These are phyloP conservation scores for Campopleginae sp. DNA, from an alignment of 2,888 invertebrate species.

Conservation along the genomic window DNA sequence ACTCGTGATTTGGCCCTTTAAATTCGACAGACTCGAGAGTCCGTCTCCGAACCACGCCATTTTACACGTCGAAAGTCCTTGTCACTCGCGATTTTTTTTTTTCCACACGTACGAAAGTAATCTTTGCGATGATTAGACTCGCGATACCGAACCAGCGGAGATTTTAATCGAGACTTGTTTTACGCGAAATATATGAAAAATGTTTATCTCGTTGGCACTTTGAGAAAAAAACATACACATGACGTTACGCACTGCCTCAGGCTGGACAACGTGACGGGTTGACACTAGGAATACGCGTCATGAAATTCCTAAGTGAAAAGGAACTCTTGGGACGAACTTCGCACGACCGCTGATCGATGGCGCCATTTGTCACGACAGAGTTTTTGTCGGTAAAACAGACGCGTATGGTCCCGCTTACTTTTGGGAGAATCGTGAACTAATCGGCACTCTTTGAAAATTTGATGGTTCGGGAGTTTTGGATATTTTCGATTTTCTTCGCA, in stretches of 20 bases:
- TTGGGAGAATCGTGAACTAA: neutral
- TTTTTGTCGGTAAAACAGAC: neutral
- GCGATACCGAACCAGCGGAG: conserved; percentile 27
- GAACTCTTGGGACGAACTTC: conserved; percentile 12
- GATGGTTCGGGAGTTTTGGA: neutral
- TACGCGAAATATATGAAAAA: conserved; percentile 38
- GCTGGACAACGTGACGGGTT: conserved; percentile 63
- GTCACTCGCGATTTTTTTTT: conserved; percentile 44
- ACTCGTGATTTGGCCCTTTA: conserved; percentile 95
- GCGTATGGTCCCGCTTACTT: neutral
- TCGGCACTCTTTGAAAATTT: neutral
- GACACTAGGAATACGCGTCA: conserved; percentile 52
- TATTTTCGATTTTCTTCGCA: neutral
- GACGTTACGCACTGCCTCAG: conserved; percentile 48
- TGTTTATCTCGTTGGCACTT: conserved; percentile 60
- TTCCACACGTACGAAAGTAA: conserved; percentile 15
- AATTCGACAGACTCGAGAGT: conserved; percentile 84
- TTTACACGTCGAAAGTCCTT: conserved; percentile 79
- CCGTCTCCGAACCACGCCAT: conserved; percentile 84
- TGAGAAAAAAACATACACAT: conserved; percentile 58
- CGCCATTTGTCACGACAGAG: neutral
- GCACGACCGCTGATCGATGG: conserved; percentile 2
- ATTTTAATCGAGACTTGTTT: conserved; percentile 59
- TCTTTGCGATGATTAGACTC: neutral
- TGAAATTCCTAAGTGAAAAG: conserved; percentile 23